These are phyloP conservation scores for Glomeris marginata DNA, from an alignment of 2,888 invertebrate genomes.

Conservation along the genomic window DNA sequence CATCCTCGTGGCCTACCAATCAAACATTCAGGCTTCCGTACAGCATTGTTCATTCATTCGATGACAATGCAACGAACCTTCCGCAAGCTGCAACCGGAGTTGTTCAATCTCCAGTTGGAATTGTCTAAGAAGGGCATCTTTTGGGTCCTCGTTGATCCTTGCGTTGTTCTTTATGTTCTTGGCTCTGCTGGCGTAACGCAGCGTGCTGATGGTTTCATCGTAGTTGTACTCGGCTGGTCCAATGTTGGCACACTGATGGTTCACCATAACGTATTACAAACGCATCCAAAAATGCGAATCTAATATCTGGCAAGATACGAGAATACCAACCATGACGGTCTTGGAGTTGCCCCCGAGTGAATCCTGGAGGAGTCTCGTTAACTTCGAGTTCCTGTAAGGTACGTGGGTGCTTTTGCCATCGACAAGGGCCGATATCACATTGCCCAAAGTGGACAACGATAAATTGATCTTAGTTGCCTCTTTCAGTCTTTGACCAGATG, in stretches of 20 bases:
- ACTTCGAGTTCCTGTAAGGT: slow-evolving; percentile 94
- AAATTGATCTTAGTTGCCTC: slow-evolving; percentile 92
- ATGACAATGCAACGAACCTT: slow-evolving; percentile 32
- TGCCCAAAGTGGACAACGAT: slow-evolving; percentile 90
- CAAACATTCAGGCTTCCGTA: slow-evolving; percentile 1
- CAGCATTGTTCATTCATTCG: neutral
- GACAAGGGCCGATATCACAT: slow-evolving; percentile 94
- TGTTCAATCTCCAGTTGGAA: slow-evolving; percentile 95
- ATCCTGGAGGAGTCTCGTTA: slow-evolving; percentile 87
- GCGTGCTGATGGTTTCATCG: slow-evolving; percentile 91
- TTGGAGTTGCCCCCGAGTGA: slow-evolving; percentile 94
- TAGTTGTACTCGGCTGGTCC: slow-evolving; percentile 95
- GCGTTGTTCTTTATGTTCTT: slow-evolving; percentile 96
- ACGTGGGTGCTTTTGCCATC: slow-evolving; percentile 96
- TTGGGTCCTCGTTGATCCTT: slow-evolving; percentile 92
- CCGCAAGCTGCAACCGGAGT: slow-evolving; percentile 68
- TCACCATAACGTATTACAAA: neutral
- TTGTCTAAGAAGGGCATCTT: slow-evolving; percentile 84
- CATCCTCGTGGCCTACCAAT: slow-evolving; percentile 25
- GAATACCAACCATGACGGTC: slow-evolving; percentile 62
- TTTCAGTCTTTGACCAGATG: slow-evolving; percentile 77
- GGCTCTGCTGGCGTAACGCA: slow-evolving; percentile 92
- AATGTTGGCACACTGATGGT: slow-evolving; percentile 71
- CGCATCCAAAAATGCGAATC: neutral
- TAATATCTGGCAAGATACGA: slow-evolving; percentile 6